Evolutionary conservation across 2,113 vertebrate species (phyloP), one percentile per base, ranked within the genome.

Genomic region (Chascanopsetta lugubris): DNA sequence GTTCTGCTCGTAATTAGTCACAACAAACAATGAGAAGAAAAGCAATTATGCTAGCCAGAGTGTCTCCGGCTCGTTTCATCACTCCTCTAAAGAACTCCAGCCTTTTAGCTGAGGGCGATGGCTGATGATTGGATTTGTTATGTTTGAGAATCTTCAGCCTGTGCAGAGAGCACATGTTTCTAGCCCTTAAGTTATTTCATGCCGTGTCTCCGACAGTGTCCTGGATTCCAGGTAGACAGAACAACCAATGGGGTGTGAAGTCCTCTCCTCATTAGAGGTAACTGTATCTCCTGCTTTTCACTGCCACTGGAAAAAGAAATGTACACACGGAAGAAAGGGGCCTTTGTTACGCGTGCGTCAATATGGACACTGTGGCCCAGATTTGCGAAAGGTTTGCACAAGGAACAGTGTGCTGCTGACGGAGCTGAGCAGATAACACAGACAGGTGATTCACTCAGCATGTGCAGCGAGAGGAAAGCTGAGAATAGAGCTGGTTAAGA

Each of bases 201-300:
- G 18, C 22, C 8, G 49, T 47, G 46, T 61, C 49, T 29, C 46
- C 24, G 1, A 10, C 30, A 6, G 56, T 32, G 79, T 34, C 67
- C 70, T 74, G 71, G 61, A 89, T 82, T 77, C 75, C 80, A 75
- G 63, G 68, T 71, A 36, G 56, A 71, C 57, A 47, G 66, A 69
- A 69, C 43, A 72, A 60, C 66, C 81, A 57, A 63, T 77, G 83
- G 81, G 72, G 81, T 77, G 87, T 88, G 81, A 88, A 75, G 81
- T 57, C 38, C 27, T 26, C 43, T 63, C 34, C 76, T 82, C 72
- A 73, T 83, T 84, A 80, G 73, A 58, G 27, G 84, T 79, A 88
- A 86, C 80, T 29, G 43, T 17, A 89, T 70, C 80, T 74, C 24
- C 66, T 30, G 72, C 69, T 75, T 83, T 82, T 77, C 72, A 55